Evolutionary conservation across 2,113 vertebrate species (phyloP), one percentile per base, ranked within the genome.

Genomic region (Burhinus oedicnemus): DNA sequence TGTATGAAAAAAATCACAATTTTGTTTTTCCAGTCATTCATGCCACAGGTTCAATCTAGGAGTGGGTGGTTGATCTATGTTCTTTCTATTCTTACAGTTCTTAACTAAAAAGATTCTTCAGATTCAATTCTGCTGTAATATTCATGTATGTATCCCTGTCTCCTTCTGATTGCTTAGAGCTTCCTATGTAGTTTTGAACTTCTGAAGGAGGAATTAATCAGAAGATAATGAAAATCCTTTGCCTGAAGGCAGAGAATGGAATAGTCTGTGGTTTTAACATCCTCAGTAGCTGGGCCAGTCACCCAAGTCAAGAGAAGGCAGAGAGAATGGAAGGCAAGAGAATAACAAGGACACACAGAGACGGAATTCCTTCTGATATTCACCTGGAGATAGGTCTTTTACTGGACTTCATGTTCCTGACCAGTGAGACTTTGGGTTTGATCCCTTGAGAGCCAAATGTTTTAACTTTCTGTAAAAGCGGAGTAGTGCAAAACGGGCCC

Each of bases 131-230:
- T 78, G 45, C 25, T 91, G 38, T 71, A 65, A 68, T 47, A 47
- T 40, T 21, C 30, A 10, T 0, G 0, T 60, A 11, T 42, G 10
- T 76, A 49, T 87, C 15, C 34, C 40, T 77, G 11, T 51, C 30
- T 72, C n/a, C 12, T 83, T 17, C 36, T n/a, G 26, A 75, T 68
- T 72, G 36, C 40, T 65, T 60, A 55, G 36, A 72, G 20, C 26
- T 32, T 83, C 40, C 36, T 64, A 3, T n/a, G 36, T 55, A 86
- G 64, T 60, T 90, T 87, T 78, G 20, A 47, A 49, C 26, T 49
- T 84, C 49, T 91, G 36, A 85, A 38, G 45, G 45, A 80, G 82
- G 30, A 76, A 54, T 71, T 80, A 68, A 72, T 51, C 27, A 69
- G 17, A 90, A 76, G 49, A 60, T 47, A 52, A 21, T 89, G 23